phyloP scores from a whole-genome alignment of 2,797 vertebrate species.

The Microtus agrestis region DNA sequence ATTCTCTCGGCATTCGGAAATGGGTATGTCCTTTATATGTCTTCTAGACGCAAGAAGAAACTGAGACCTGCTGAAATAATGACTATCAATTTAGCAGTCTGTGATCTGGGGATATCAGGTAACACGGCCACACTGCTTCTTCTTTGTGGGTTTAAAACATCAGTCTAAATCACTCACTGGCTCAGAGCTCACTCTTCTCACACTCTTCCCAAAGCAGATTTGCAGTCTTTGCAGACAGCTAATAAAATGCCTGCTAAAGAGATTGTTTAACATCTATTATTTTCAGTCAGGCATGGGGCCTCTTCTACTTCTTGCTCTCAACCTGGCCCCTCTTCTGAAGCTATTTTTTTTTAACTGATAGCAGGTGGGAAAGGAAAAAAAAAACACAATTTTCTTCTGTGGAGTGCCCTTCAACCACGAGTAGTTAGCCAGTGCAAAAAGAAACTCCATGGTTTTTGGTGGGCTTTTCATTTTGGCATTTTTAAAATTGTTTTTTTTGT shows the following conservation, averaged over 20 bases:
- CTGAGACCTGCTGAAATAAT: constrained; percentile 96
- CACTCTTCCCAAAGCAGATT: neutral
- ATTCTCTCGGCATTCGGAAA: constrained; percentile 94
- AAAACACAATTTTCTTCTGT: neutral
- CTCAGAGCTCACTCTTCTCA: neutral
- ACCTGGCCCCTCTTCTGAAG: no score
- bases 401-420: neutral
- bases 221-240: neutral
- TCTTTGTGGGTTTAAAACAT: neutral
- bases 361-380: neutral
- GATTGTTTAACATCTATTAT: neutral
- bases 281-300: neutral
- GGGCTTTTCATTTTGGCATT: neutral
- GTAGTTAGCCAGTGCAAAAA: neutral
- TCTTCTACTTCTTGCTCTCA: neutral
- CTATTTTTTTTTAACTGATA: neutral
- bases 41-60: constrained; percentile 94
- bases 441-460: neutral
- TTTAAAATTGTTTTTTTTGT: neutral
- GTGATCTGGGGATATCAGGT: constrained; percentile 98
- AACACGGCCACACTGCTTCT: constrained; percentile 72
- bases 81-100: constrained; percentile 96
- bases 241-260: neutral
- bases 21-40: constrained; percentile 95
- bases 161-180: neutral